Percentiles rank a stretch among this genome's conserved stretches.
Evolutionary conservation across 53 echinoderm and acorn worm species (phyloP).

Genomic region (Stichopus horrens): DNA sequence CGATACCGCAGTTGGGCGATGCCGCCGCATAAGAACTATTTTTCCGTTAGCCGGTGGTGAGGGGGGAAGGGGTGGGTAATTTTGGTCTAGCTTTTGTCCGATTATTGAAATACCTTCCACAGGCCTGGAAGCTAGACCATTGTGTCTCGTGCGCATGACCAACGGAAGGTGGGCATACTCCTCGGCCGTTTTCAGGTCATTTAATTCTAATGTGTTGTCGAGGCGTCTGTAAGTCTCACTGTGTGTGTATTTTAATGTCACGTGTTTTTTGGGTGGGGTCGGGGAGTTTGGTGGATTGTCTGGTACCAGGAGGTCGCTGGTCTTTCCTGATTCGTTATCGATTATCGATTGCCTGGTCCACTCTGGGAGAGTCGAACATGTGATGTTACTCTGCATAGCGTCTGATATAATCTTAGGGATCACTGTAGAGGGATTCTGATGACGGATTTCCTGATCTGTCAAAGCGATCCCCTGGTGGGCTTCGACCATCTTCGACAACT

Average conservation of each 20-base stretch:
- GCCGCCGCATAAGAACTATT: neutral
- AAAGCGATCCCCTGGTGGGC: slow-evolving; percentile 36
- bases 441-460: slow-evolving; percentile 38
- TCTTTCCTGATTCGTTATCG: neutral
- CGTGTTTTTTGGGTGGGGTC: slow-evolving; percentile 21
- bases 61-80: neutral
- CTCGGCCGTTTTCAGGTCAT: neutral
- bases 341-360: slow-evolving; percentile 1
- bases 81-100: slow-evolving; percentile 33
- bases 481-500: slow-evolving; percentile 39
- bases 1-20: neutral
- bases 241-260: slow-evolving; percentile 38
- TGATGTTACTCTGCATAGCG: slow-evolving; percentile 23
- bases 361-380: slow-evolving; percentile 24
- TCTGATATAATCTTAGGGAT: slow-evolving; percentile 46
- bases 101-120: slow-evolving; percentile 22
- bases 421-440: slow-evolving; percentile 39
- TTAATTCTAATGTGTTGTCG: neutral
- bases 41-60: neutral
- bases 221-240: neutral
- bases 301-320: slow-evolving; percentile 37
- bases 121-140: slow-evolving; percentile 12
- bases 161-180: slow-evolving; percentile 55
- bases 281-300: slow-evolving; percentile 74
- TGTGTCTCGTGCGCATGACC: slow-evolving; percentile 50